Evolutionary conservation across 2,888 invertebrate species (phyloP).

Genomic region (Dynastes hyllus): DNA sequence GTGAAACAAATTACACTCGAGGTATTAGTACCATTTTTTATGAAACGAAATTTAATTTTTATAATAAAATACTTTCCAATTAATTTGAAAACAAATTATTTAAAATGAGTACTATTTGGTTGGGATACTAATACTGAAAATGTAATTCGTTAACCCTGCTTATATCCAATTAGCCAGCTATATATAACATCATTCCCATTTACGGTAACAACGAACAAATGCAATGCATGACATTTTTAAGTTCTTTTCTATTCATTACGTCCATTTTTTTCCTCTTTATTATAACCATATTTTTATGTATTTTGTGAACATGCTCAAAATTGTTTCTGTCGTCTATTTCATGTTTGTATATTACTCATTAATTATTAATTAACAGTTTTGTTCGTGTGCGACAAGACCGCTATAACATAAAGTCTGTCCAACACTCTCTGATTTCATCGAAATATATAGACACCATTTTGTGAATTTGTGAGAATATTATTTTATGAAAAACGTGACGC

Average conservation of each 20-base stretch:
- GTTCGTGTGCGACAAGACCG: conserved; percentile 18
- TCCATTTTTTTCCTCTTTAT: conserved; percentile 23
- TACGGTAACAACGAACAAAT: conserved; percentile 44
- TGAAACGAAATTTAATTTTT: not conserved
- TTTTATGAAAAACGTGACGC: conserved; percentile 34
- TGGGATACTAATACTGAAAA: conserved; percentile 22
- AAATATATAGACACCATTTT: conserved; percentile 39
- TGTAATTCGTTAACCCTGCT: conserved; percentile 34
- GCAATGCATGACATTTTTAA: conserved; percentile 45
- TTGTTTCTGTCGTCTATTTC: conserved; percentile 20
- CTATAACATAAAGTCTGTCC: conserved; percentile 18
- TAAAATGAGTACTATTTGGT: not conserved
- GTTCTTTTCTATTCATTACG: conserved; percentile 40
- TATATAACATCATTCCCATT: conserved; percentile 43
- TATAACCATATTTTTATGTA: conserved; percentile 2
- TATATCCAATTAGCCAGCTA: conserved; percentile 44
- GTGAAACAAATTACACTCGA: conserved; percentile 48
- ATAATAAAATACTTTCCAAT: not conserved
- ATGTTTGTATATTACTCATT: conserved; percentile 21
- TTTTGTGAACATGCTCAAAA: not conserved
- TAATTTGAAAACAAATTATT: not conserved
- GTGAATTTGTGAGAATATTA: conserved; percentile 39
- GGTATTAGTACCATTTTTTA: conserved; percentile 8
- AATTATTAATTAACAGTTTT: not conserved
- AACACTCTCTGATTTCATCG: conserved; percentile 31